A percentile compares a stretch with the other conserved stretches of the same genome.
Evolutionary conservation across 2,113 vertebrate species (phyloP).

Genomic region (Petaurus breviceps): DNA sequence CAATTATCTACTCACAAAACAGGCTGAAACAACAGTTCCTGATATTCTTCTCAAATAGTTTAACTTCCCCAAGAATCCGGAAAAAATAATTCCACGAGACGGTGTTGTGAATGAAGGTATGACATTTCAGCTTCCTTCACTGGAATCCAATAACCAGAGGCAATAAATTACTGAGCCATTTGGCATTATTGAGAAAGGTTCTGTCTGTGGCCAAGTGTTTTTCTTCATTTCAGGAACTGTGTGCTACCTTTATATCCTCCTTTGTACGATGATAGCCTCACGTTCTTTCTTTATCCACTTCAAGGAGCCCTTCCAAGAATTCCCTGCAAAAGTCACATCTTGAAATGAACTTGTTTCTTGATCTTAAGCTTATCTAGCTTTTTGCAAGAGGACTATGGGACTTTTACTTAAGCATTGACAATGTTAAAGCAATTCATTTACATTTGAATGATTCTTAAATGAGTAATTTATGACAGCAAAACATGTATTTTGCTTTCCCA

Average conservation of each 20-base stretch:
- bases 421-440: neutral
- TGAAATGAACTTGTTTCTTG: constrained; percentile 18
- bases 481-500: neutral
- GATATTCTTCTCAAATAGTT: constrained; percentile 90
- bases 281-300: constrained; percentile 64
- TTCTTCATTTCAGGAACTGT: constrained; percentile 65
- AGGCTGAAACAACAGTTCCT: constrained; percentile 89
- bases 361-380: constrained; percentile 16
- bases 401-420: constrained; percentile 40
- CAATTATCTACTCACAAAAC: constrained; percentile 87
- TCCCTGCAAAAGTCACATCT: neutral
- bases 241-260: constrained; percentile 59
- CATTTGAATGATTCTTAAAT: neutral
- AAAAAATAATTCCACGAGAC: constrained; percentile 89
- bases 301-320: constrained; percentile 23
- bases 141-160: constrained; percentile 76
- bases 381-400: constrained; percentile 32
- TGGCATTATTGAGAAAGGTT: constrained; percentile 46
- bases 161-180: constrained; percentile 69
- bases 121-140: constrained; percentile 82
- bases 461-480: constrained; percentile 26
- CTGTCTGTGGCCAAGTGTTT: constrained; percentile 74
- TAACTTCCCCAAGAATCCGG: constrained; percentile 90
- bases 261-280: constrained; percentile 6
- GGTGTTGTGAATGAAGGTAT: constrained; percentile 86